These are phyloP conservation scores for Aphodius sticticus DNA, from an alignment of 2,888 invertebrate species.

Conservation along the genomic window DNA sequence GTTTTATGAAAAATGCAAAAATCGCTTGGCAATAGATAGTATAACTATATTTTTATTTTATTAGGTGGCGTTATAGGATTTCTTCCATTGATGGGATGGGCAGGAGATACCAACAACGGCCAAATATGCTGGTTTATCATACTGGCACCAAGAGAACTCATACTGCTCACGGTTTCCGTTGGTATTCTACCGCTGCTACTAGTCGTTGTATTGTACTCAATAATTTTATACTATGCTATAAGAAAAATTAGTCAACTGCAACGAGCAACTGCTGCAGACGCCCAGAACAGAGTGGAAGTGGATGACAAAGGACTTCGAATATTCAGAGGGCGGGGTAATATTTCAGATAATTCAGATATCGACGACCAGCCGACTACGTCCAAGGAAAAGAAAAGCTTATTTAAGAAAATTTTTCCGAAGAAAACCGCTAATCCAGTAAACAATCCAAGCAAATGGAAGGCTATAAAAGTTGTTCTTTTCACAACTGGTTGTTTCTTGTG, in stretches of 20 bases:
- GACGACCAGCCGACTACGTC: slow-evolving; percentile 43
- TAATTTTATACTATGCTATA: slow-evolving; percentile 67
- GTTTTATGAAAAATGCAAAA: too few species aligned
- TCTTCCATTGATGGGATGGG: slow-evolving; percentile 68
- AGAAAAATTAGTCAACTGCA: slow-evolving; percentile 63
- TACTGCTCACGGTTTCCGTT: slow-evolving; percentile 65
- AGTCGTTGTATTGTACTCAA: slow-evolving; percentile 64
- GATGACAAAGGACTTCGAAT: slow-evolving; percentile 43
- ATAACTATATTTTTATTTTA: slow-evolving; percentile 4
- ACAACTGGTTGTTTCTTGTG: slow-evolving; percentile 69
- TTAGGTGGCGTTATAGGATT: slow-evolving; percentile 67
- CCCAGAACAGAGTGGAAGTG: slow-evolving; percentile 28
- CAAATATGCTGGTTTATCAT: slow-evolving; percentile 67
- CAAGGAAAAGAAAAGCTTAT: slow-evolving; percentile 48
- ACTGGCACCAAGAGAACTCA: slow-evolving; percentile 64
- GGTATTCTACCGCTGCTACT: slow-evolving; percentile 64
- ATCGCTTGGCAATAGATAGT: too few species aligned
- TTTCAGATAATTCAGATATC: slow-evolving; percentile 47
- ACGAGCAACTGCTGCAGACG: slow-evolving; percentile 51
- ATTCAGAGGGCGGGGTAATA: slow-evolving; percentile 44
- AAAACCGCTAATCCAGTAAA: slow-evolving; percentile 39
- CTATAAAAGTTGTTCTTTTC: slow-evolving; percentile 68
- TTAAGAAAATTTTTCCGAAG: slow-evolving; percentile 44
- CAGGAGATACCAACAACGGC: slow-evolving; percentile 63
- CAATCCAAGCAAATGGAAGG: slow-evolving; percentile 66